These are phyloP conservation scores for Turdus rufiventris DNA, from an alignment of 2,113 vertebrate genomes.

Conservation along the genomic window DNA sequence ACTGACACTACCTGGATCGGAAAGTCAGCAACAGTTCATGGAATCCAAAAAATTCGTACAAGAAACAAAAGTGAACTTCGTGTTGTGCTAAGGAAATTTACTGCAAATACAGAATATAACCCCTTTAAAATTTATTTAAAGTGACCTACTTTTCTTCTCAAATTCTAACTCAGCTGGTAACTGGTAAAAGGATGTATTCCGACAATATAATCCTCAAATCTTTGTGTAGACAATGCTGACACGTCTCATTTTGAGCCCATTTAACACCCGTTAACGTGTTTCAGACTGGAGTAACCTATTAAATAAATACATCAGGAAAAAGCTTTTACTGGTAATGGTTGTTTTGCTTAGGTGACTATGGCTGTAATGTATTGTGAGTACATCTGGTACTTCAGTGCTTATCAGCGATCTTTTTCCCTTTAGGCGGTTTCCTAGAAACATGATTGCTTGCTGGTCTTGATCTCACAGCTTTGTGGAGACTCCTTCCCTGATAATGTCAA, in stretches of 20 bases:
- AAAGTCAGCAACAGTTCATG: background rate
- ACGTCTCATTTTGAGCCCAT: constrained; percentile 35
- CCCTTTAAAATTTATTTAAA: background rate
- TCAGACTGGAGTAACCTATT: constrained; percentile 49
- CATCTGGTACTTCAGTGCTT: constrained; percentile 59
- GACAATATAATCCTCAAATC: constrained; percentile 30
- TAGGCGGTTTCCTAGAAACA: constrained; percentile 86
- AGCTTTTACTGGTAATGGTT: constrained; percentile 65
- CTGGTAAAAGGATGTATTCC: background rate
- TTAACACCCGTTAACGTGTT: constrained; percentile 49
- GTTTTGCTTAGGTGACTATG: constrained; percentile 63
- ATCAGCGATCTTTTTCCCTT: constrained; percentile 62
- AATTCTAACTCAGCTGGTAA: background rate
- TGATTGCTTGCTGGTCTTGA: constrained; percentile 79
- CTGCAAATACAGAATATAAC: background rate
- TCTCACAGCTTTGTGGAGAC: constrained; percentile 77
- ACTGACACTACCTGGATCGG: background rate
- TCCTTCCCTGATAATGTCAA: constrained; percentile 88
- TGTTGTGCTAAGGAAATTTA: background rate
- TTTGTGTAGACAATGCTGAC: constrained; percentile 49
- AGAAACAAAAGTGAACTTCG: background rate
- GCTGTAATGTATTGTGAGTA: constrained; percentile 65
- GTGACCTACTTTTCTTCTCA: constrained; percentile 25
- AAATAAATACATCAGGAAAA: constrained; percentile 66
- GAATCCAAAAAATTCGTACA: background rate